phyloP scores from a whole-genome alignment of 2,113 vertebrate species.

The Tupaia tana region DNA sequence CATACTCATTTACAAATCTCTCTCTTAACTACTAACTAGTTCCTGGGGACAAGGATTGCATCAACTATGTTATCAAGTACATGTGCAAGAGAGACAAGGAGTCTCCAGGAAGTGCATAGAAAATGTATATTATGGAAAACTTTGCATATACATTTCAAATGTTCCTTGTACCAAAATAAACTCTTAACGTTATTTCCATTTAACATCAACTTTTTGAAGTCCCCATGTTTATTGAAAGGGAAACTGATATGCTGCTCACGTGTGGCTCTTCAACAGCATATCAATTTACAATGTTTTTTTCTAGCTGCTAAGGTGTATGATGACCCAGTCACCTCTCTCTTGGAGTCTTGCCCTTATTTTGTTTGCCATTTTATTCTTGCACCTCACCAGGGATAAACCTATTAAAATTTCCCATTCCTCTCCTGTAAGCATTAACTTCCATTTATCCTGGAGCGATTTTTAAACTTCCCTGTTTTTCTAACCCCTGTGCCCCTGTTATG shows the following conservation, averaged over 20 bases:
- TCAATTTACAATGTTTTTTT: not conserved
- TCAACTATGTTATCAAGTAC: not conserved
- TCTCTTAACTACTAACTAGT: not conserved
- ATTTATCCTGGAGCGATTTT: not conserved
- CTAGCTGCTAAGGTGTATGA: not conserved
- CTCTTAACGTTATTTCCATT: too few species aligned
- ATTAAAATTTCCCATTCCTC: not conserved
- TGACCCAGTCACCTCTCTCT: not conserved
- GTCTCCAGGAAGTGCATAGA: too few species aligned
- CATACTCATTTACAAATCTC: too few species aligned
- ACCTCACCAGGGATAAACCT: not conserved
- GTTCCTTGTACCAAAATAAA: too few species aligned
- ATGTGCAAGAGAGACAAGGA: not conserved
- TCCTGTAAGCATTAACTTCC: not conserved
- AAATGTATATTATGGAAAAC: too few species aligned
- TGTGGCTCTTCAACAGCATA: not conserved
- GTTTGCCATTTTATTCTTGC: not conserved
- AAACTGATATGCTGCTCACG: not conserved
- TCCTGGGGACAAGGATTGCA: not conserved
- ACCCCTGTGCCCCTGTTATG: not conserved
- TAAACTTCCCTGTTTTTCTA: slow-evolving; percentile 49
- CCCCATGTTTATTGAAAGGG: not conserved
- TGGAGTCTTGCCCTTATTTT: not conserved
- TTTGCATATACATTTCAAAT: too few species aligned
- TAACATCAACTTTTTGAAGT: too few species aligned